Evolutionary conservation across 1,140 invertebrate species (phyloP).

Genomic region (Homarus americanus): DNA sequence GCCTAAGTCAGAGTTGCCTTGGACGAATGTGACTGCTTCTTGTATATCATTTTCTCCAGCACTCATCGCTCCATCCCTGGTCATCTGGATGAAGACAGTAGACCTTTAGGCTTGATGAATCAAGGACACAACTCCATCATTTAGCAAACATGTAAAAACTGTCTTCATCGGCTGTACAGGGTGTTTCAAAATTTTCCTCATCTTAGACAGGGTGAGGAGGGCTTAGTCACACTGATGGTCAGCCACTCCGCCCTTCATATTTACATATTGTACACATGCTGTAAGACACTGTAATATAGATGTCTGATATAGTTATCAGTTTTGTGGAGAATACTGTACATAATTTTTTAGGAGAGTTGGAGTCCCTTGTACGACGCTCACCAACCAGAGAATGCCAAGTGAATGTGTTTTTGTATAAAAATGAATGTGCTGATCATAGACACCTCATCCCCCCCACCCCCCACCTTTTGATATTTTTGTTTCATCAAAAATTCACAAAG

Average conservation of each 20-base stretch:
- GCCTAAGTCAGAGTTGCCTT: slow-evolving; percentile 28
- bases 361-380: slow-evolving; percentile 53
- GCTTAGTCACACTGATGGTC: neutral
- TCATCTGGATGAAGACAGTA: slow-evolving; percentile 20
- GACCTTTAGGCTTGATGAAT: neutral
- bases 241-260: neutral
- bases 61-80: neutral
- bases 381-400: slow-evolving; percentile 10
- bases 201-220: neutral
- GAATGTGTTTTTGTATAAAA: slow-evolving; percentile 63
- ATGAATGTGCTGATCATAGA: slow-evolving; percentile 37
- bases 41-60: slow-evolving; percentile 18
- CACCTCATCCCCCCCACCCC: slow-evolving; percentile 10
- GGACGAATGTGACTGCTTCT: slow-evolving; percentile 33
- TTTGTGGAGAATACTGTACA: slow-evolving; percentile 59
- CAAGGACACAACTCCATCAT: neutral
- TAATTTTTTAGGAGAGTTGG: slow-evolving; percentile 68
- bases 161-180: slow-evolving; percentile 12
- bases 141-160: neutral
- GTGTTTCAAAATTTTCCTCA: slow-evolving; percentile 25
- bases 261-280: slow-evolving; percentile 68
- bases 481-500: slow-evolving; percentile 64
- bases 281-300: slow-evolving; percentile 70
- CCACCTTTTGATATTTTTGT: slow-evolving; percentile 70
- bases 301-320: slow-evolving; percentile 51